These are phyloP conservation scores for Nothura maculosa DNA, from an alignment of 2,797 vertebrate genomes.

Conservation along the genomic window DNA sequence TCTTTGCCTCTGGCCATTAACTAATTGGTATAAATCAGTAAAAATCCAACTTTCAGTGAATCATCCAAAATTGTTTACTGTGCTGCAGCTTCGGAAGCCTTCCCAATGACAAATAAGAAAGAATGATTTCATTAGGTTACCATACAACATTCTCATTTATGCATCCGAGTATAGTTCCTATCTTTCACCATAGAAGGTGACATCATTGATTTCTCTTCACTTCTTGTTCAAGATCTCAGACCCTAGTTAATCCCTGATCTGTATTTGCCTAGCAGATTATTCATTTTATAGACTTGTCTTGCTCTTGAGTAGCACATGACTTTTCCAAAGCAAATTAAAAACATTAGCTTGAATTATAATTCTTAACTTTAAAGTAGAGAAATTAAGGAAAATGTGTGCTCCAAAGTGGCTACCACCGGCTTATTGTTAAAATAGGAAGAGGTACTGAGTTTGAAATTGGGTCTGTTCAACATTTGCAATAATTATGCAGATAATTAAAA, in stretches of 20 bases:
- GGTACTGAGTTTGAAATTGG: background rate
- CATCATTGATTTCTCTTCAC: background rate
- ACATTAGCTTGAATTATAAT: background rate
- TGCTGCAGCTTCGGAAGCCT: background rate
- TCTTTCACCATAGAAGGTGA: background rate
- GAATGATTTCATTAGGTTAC: background rate
- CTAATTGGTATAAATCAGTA: background rate
- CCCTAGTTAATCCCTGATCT: background rate
- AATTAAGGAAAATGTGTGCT: background rate
- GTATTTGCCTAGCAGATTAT: background rate
- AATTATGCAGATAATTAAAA: background rate
- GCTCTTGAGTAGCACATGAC: background rate
- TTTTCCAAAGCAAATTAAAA: background rate
- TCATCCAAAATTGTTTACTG: background rate
- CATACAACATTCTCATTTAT: background rate
- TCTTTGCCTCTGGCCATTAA: background rate
- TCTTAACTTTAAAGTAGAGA: background rate
- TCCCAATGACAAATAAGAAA: background rate
- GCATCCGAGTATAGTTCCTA: background rate
- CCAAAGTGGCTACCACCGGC: background rate
- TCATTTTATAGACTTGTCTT: background rate
- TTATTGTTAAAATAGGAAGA: background rate
- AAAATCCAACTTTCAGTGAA: background rate
- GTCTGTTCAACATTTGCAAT: background rate
- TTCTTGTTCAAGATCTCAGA: background rate